These are phyloP conservation scores for Girardinus metallicus DNA, from an alignment of 2,797 vertebrate species.

Conservation along the genomic window DNA sequence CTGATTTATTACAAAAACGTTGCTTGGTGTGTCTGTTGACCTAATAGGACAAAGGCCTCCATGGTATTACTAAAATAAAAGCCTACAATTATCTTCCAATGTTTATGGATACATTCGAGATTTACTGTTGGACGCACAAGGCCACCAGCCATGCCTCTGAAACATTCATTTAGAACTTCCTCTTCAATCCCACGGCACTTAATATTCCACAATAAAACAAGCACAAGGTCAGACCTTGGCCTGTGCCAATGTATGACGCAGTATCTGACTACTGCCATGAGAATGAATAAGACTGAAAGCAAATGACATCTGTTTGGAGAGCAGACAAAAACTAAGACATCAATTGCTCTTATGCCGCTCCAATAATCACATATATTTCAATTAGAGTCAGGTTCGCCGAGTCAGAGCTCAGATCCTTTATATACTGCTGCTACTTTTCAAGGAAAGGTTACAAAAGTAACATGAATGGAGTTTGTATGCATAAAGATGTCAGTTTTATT, in stretches of 20 bases:
- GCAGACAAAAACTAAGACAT: not conserved
- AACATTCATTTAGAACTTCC: constrained; percentile 60
- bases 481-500: not conserved
- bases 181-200: constrained; percentile 52
- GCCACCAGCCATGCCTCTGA: constrained; percentile 37
- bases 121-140: constrained; percentile 58
- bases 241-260: constrained; percentile 45
- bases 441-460: not conserved
- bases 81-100: constrained; percentile 43
- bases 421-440: not conserved
- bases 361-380: not conserved
- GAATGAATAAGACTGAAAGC: constrained; percentile 55
- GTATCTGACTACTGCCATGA: constrained; percentile 41
- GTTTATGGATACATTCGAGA: constrained; percentile 53
- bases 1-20: constrained; percentile 15
- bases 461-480: not conserved
- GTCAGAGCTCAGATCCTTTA: not conserved
- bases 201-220: constrained; percentile 65
- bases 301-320: constrained; percentile 29
- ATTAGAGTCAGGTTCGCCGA: not conserved
- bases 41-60: constrained; percentile 41
- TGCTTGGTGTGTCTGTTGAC: constrained; percentile 11
- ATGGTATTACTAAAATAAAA: constrained; percentile 45
- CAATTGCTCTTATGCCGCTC: not conserved
- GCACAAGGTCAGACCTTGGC: constrained; percentile 67